Base-by-base conservation (phyloP, 2,113 vertebrate species). In the Hypocryptadius cinnamomeus region DNA sequence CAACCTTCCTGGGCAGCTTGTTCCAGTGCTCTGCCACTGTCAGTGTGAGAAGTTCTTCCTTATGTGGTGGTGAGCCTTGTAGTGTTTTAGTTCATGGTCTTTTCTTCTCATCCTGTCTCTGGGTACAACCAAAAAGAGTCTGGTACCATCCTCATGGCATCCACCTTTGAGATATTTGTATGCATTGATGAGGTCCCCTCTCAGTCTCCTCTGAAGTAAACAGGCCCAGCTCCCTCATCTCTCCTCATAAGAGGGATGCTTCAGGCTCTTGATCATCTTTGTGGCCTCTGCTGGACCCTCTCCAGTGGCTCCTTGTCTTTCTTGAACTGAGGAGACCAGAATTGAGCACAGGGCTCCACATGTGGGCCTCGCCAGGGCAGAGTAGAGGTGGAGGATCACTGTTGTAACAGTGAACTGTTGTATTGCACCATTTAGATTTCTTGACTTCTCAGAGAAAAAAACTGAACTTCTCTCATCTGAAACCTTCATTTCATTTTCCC, bases 61-160 rank as follows among this genome's bases (percentile, higher is more conserved):
- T 0, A 0, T 16, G 20, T n/a, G 22, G 15, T 48, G 23, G 13
- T 68, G 27, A 20, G 21, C 33, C 9, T 47, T 54, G 30, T 3
- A 31, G 19, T 54, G 30, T 60, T 74, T 80, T 27, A 24, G 17
- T 47, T 68, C 20, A 48, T 16, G 13, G 15, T 13, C 53, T 28
- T 6, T 53, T 31, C 35, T 54, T 35, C 35, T 74, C 16, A 0
- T 37, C 27, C 35, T 68, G 11, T 25, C 12, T 13, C 14, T 61
- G 54, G 8, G 35, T 22, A 56, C 15, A 56, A 48, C 48, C 27
- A 37, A 21, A 40, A 54, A 31, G 3, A 37, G 31, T 61, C 47
- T 54, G 35, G 22, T 25, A 16, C 40, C 6, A 5, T 48, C 18
- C 15, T 69, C 56, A 18, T 42, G 12, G 4, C 35, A 48, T 18